Evolutionary conservation across 2,797 vertebrate species (phyloP), one percentile per base, ranked within the genome.

Genomic region (Selene dorsalis): DNA sequence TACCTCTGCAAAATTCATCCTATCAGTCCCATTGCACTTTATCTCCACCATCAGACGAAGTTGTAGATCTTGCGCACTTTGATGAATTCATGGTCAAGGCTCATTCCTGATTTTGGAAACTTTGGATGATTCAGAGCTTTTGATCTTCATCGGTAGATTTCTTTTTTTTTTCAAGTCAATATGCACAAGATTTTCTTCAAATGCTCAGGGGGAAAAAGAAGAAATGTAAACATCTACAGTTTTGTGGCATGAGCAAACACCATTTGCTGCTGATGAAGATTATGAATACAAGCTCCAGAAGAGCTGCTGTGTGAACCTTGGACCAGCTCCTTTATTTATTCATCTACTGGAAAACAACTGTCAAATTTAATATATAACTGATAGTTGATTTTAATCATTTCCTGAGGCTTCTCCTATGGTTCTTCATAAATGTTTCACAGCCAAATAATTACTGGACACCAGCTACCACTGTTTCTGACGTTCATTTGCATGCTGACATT

Each of bases 401-500:
- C 24, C 52, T 41, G 41, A 39, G 13, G 3, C 13, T 26, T 13
- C 41, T 41, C 41, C 13, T 26, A 11, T 14, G 22, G 22, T 8
- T 53, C n/a, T 53, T 4, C 6, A 20, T 48, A 48, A 20, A 48
- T n/a, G 47, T 20, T n/a, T 3, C 18, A 48, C 11, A 1, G 6
- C 4, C 28, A 16, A 20, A 47, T 18, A 35, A 22, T 20, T n/a
- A 1, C 18, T 58, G 35, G 13, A 57, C 24, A 52, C 20, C 67
- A 65, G 41, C 52, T 52, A 8, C 22, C 9, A 43, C 26, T 28
- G 53, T 22, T 50, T 13, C 38, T 26, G 38, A 47, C 6, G n/a
- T 56, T 10, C 4, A 43, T 58, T 52, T 35, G 35, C 52, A 50
- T 58, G 61, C 47, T 73, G 69, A 66, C 26, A 65, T 72, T 60